Base-by-base conservation (phyloP, 2,113 vertebrate genomes). In the Podilymbus podiceps region DNA sequence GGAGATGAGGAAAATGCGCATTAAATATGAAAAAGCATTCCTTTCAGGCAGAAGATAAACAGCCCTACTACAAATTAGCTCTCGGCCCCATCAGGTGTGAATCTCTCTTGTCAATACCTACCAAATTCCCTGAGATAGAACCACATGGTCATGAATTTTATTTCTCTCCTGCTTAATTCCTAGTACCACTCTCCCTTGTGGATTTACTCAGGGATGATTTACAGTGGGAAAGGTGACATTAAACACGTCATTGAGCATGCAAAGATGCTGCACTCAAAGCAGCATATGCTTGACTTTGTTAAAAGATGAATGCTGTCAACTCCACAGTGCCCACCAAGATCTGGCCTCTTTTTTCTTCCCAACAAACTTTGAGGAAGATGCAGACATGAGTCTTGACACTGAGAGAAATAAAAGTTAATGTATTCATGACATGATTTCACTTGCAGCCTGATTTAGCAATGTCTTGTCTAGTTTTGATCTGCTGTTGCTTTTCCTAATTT, bases 201-300 rank as follows among this genome's bases (percentile, higher is more conserved):
- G 97, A 95, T 98, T 97, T 96, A 97, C 97, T 96, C 95, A 96
- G 93, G 97, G 95, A 97, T 97, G 97, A 97, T 98, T 98, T 98
- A 98, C 97, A 97, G 97, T 97, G 96, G 97, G 97, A 98, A 98
- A 98, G 97, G 97, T 98, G 97, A 98, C 97, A 98, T 98, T 98
- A 98, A 98, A 97, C 97, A 98, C 95, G 96, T 97, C 97, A 98
- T 98, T 98, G 97, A 97, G 97, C 97, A 98, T 97, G 97, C 97
- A 97, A 97, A 97, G 97, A 98, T 98, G 97, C 97, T 93, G 97
- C 97, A 97, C 97, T 97, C 97, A 94, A 97, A 97, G 96, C 96
- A 97, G 91, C 92, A 92, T 97, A 96, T 97, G 76, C 96, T 97
- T 97, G 97, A 95, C 90, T 98, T 97, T 98, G 97, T 97, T 97